Conservation (phyloP, 2,113 vertebrate species). For the Phrynosoma platyrhinos region DNA sequence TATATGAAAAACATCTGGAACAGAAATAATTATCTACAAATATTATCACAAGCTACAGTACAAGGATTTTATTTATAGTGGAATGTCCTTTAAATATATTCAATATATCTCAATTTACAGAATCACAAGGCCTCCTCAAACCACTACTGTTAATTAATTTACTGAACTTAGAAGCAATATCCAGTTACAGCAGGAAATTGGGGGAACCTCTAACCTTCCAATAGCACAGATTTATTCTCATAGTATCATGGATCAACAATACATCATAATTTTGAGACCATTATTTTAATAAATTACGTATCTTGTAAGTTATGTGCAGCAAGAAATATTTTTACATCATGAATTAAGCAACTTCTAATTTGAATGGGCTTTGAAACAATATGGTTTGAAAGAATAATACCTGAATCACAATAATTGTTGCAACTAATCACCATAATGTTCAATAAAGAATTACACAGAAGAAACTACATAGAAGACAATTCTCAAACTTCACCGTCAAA, state of each 20-base stretch:
- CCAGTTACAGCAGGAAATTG: conserved; percentile 3
- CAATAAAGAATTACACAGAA: not conserved
- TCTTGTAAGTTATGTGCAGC: not conserved
- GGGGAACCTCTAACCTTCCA: not conserved
- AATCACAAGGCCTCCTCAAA: not conserved
- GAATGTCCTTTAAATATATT: not conserved
- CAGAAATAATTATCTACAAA: conserved; percentile 24
- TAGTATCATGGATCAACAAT: not conserved
- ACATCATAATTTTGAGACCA: not conserved
- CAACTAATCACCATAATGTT: not conserved
- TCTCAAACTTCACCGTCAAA: not conserved
- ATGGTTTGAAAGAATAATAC: not conserved
- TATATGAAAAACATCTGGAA: not conserved
- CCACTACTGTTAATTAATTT: not conserved
- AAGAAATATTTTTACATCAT: not conserved
- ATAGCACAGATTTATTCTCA: not conserved
- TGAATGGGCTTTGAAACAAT: not conserved
- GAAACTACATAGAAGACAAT: not conserved
- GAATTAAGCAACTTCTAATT: not conserved
- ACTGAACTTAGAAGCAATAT: not conserved
- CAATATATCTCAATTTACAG: conserved; percentile 16
- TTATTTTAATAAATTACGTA: not conserved
- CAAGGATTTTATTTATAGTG: not conserved
- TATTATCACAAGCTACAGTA: not conserved
- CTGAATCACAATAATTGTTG: no score